Evolutionary conservation across 2,113 vertebrate species (phyloP), one percentile per base, ranked within the genome.

Genomic region (Lophochroa leadbeateri): DNA sequence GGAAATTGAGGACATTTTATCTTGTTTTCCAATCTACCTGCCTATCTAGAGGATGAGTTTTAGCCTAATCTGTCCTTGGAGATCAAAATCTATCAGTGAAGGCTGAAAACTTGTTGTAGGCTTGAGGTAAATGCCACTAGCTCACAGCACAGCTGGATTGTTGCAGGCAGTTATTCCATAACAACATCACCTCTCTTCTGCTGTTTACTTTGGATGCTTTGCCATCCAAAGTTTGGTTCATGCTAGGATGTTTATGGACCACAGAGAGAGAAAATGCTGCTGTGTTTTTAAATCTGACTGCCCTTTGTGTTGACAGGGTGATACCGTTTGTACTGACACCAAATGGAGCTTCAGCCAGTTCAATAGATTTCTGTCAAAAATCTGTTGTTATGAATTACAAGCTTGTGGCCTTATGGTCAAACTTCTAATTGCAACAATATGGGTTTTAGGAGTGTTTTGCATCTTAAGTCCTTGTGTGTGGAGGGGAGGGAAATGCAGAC

Each of bases 261-360:
- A 6, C 0, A 0, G 29, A 46, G 10, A 53, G 27, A 80, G 27
- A 83, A 88, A 61, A 25, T 0, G 1, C n/a, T 88, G 25, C 19
- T 0, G 0, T 76, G 19, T n/a, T 86, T 90, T 65, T 24, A 72
- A 50, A 57, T 58, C n/a, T 0, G 0, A 19, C 20, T 53, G 37
- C 27, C 20, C 37, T 81, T 67, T 61, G 11, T 4, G 82, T 94
- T 14, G 27, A 17, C 3, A 8, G 43, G 33, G 29, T 67, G 75
- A 53, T 53, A 31, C 24, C 11, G 6, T 72, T 87, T 82, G 33
- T 85, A 47, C 61, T 60, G 39, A n/a, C 33, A 57, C 7, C 33
- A 52, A 79, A 86, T 14, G 6, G 79, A 79, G 44, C 21, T 52
- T 55, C 46, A 87, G 23, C 21, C 37, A 85, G n/a, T 69, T 88